phyloP scores from a whole-genome alignment of 2,797 vertebrate genomes.

The Sebastolobus altivelis region DNA sequence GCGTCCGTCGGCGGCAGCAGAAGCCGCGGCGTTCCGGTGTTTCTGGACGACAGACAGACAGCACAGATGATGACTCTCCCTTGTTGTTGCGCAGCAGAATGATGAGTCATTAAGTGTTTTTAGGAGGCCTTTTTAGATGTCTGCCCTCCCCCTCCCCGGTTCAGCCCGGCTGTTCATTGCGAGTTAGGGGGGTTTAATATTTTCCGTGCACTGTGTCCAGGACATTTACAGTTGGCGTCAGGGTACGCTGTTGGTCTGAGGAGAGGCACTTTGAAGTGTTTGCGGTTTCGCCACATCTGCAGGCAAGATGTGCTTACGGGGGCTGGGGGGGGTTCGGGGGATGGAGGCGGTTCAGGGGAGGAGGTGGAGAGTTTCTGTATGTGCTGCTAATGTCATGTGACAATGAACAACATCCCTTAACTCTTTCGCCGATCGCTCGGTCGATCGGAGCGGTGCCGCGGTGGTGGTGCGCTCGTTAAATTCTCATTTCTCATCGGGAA shows the following conservation, averaged over 20 bases:
- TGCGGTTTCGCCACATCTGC: constrained; percentile 97
- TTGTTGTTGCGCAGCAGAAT: constrained; percentile 64
- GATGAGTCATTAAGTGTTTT: constrained; percentile 80
- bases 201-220: constrained; percentile 97
- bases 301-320: constrained; percentile 92
- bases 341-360: constrained; percentile 48
- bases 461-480: constrained; percentile 36
- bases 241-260: constrained; percentile 94
- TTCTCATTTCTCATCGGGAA: constrained; percentile 30
- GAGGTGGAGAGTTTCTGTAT: constrained; percentile 73
- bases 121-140: constrained; percentile 78
- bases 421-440: constrained; percentile 81
- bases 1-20: constrained; percentile 24
- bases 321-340: constrained; percentile 47
- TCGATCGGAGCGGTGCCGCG: background rate
- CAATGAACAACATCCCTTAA: constrained; percentile 93
- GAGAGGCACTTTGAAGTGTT: constrained; percentile 97
- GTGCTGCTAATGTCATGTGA: constrained; percentile 94
- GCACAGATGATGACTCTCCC: constrained; percentile 62
- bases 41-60: constrained; percentile 34
- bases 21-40: constrained; percentile 30
- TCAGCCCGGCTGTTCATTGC: constrained; percentile 57
- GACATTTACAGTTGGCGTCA: constrained; percentile 99
- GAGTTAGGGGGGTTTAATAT: constrained; percentile 88
- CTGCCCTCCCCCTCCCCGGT: constrained; percentile 17